phyloP scores from a whole-genome alignment of 1,140 invertebrate species.

The Drosophila varians region DNA sequence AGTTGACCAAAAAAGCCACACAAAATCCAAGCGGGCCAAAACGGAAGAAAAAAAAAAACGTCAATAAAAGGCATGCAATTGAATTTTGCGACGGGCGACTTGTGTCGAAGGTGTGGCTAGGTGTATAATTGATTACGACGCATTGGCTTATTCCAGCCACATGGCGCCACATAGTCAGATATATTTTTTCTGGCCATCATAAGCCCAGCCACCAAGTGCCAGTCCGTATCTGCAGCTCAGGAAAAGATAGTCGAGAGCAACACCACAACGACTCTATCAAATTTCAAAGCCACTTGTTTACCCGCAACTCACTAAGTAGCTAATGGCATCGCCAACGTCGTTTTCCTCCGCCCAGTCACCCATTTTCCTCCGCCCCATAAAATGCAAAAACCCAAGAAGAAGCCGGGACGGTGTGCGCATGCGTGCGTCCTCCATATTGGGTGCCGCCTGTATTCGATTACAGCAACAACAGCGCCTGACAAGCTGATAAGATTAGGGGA shows the following conservation, averaged over 20 bases:
- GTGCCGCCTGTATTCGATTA: constrained; percentile 64
- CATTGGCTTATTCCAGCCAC: constrained; percentile 38
- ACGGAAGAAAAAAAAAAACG: constrained; percentile 24
- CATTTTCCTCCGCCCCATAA: constrained; percentile 49
- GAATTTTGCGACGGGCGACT: constrained; percentile 47
- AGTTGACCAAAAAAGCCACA: constrained; percentile 24
- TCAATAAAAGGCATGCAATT: constrained; percentile 67
- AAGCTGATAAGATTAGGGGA: constrained; percentile 48
- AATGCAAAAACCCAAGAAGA: constrained; percentile 37
- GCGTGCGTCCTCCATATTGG: constrained; percentile 31
- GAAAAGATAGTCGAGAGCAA: constrained; percentile 21
- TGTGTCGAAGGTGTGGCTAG: constrained; percentile 67
- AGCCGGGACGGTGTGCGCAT: constrained; percentile 16
- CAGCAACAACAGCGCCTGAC: constrained; percentile 53
- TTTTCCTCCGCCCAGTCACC: constrained; percentile 14
- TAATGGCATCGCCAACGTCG: constrained; percentile 46
- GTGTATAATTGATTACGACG: constrained; percentile 69
- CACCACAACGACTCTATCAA: constrained; percentile 68
- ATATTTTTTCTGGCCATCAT: constrained; percentile 25
- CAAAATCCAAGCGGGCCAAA: constrained; percentile 35
- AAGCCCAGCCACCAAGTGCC: constrained; percentile 12
- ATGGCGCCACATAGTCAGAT: constrained; percentile 56
- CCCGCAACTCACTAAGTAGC: constrained; percentile 56
- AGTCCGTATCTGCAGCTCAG: constrained; percentile 20
- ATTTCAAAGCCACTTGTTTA: constrained; percentile 71